phyloP scores from a whole-genome alignment of 2,888 invertebrate genomes.

The Dasypolia templi region DNA sequence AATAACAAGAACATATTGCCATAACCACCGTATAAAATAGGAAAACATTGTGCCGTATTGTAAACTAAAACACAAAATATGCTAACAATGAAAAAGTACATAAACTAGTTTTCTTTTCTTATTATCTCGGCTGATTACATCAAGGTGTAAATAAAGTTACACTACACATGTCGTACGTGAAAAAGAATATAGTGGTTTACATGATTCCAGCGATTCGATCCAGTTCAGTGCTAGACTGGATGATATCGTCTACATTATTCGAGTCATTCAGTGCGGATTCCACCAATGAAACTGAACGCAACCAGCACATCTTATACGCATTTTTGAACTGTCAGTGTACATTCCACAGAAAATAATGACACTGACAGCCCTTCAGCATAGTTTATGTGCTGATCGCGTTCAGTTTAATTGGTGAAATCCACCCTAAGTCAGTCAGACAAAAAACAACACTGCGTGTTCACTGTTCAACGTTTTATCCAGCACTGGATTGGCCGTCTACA shows the following conservation, averaged over 20 bases:
- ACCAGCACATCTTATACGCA: too few relatives aligned
- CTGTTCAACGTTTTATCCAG: not conserved
- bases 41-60: conserved; percentile 1
- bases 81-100: not conserved
- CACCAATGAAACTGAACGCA: too few relatives aligned
- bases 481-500: not conserved
- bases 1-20: conserved; percentile 13
- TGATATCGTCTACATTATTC: not conserved
- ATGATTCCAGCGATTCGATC: not conserved
- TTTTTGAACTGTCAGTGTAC: too few relatives aligned
- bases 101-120: not conserved
- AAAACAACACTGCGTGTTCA: not conserved
- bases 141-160: not conserved
- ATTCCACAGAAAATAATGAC: too few relatives aligned
- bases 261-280: not conserved
- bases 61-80: not conserved
- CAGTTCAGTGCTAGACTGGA: not conserved
- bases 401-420: too few relatives aligned
- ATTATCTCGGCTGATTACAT: not conserved
- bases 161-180: not conserved
- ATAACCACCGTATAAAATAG: not conserved
- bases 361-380: too few relatives aligned
- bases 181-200: not conserved
- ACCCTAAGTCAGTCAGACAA: not conserved
- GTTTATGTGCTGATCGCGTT: too few relatives aligned